phyloP scores from a whole-genome alignment of 1,140 invertebrate species.

The Globodera rostochiensis region DNA sequence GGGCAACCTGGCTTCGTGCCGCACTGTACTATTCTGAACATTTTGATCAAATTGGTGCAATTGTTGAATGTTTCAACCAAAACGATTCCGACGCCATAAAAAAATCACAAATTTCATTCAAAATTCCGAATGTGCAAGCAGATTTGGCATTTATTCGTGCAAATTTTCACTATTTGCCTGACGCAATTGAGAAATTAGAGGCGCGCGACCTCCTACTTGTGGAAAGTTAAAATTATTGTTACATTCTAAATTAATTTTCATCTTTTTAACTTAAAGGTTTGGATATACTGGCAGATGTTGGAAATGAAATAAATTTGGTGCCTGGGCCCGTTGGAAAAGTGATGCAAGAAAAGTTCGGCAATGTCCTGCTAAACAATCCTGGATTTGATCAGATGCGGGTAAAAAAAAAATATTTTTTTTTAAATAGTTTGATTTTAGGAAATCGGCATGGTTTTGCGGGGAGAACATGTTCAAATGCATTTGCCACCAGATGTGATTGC shows the following conservation, averaged over 20 bases:
- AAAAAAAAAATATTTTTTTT: no score
- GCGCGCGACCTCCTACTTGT: not conserved
- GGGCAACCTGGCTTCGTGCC: conserved; percentile 18
- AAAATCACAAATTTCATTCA: no score
- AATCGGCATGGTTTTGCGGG: no score
- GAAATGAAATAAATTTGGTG: not conserved
- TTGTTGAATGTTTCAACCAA: no score
- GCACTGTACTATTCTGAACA: not conserved
- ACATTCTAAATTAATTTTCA: not conserved
- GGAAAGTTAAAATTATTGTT: not conserved
- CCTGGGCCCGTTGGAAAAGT: not conserved
- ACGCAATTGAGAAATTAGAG: not conserved
- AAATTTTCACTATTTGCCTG: not conserved
- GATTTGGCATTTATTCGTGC: not conserved
- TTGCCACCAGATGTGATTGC: no score
- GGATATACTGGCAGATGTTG: conserved; percentile 2
- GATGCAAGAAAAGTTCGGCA: conserved; percentile 3
- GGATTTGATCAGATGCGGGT: not conserved
- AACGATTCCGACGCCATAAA: no score
- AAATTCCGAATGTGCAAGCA: no score
- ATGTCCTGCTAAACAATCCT: not conserved
- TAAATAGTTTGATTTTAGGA: no score
- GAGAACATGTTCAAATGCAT: no score
- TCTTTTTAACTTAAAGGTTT: not conserved
- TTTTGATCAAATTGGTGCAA: no score